Evolutionary conservation across 2,113 vertebrate genomes (phyloP).

Genomic region (Cervus canadensis): DNA sequence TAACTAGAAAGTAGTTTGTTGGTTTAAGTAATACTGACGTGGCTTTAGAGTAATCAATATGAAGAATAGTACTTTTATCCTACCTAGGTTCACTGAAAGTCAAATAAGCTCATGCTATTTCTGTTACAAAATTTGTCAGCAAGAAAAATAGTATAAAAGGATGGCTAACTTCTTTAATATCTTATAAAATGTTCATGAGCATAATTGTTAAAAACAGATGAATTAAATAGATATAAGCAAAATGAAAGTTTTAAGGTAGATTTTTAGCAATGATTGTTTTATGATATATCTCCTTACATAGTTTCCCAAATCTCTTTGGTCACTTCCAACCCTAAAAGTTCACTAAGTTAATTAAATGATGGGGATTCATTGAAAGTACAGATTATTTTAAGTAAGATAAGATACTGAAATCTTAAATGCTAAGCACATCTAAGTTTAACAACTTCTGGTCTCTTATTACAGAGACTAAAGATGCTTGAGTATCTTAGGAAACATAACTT

Average conservation of each 20-base stretch:
- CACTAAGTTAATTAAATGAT: neutral
- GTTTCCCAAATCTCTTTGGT: neutral
- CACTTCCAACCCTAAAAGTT: neutral
- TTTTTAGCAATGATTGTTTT: neutral
- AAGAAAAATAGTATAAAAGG: neutral
- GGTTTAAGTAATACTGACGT: neutral
- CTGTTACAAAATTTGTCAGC: neutral
- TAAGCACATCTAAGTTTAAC: neutral
- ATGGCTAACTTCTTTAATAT: neutral
- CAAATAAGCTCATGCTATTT: neutral
- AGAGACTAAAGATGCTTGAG: neutral
- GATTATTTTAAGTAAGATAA: neutral
- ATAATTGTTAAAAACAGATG: neutral
- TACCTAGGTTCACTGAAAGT: neutral
- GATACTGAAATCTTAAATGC: neutral
- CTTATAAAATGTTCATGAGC: neutral
- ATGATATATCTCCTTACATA: neutral
- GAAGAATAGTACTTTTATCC: neutral
- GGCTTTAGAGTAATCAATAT: neutral
- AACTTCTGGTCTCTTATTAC: neutral
- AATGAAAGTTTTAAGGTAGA: neutral
- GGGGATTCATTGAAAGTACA: neutral
- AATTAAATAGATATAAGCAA: neutral
- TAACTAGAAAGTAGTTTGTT: neutral
- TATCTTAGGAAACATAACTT: neutral